Percentiles rank a stretch among this genome's conserved stretches.
Conservation (phyloP, 2,888 invertebrate genomes). For the Acanthacorydalis orientalis region DNA sequence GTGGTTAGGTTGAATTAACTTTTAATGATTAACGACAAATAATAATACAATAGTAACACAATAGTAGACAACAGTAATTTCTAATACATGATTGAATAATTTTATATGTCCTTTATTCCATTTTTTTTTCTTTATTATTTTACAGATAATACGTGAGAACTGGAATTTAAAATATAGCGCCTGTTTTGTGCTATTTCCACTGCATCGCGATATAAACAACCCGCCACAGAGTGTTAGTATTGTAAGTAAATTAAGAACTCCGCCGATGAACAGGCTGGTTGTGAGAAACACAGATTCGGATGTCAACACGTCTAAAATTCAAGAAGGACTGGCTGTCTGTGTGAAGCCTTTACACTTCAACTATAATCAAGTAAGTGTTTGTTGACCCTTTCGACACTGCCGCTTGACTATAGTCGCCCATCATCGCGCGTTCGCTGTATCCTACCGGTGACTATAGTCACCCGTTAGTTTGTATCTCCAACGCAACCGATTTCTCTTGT, state of each 20-base stretch:
- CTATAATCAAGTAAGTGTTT: conserved; percentile 48
- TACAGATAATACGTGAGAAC: conserved; percentile 71
- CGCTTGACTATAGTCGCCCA: too few species aligned
- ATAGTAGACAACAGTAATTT: too few species aligned
- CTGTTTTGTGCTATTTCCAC: conserved; percentile 69
- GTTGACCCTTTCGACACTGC: too few species aligned
- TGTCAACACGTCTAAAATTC: conserved; percentile 22
- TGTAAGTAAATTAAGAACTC: conserved; percentile 38
- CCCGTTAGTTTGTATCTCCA: too few species aligned
- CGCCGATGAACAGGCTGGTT: conserved; percentile 47
- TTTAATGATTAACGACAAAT: too few species aligned
- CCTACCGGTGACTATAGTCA: too few species aligned
- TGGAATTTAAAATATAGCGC: conserved; percentile 90
- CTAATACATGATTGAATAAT: too few species aligned
- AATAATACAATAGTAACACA: too few species aligned
- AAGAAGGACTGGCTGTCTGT: conserved; percentile 56
- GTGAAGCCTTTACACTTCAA: conserved; percentile 83
- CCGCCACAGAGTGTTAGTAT: conserved; percentile 60
- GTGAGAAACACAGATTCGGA: conserved; percentile 35
- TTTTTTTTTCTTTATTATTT: conserved; percentile 9
- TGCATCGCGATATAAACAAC: conserved; percentile 39
- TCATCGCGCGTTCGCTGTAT: too few species aligned
- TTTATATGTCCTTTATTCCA: too few species aligned
- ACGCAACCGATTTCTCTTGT: too few species aligned
- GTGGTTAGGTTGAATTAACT: too few species aligned